A percentile compares a stretch with the other conserved stretches of the same genome.
phyloP scores from a whole-genome alignment of 2,113 vertebrate species.

The Marcusenius ussheri region DNA sequence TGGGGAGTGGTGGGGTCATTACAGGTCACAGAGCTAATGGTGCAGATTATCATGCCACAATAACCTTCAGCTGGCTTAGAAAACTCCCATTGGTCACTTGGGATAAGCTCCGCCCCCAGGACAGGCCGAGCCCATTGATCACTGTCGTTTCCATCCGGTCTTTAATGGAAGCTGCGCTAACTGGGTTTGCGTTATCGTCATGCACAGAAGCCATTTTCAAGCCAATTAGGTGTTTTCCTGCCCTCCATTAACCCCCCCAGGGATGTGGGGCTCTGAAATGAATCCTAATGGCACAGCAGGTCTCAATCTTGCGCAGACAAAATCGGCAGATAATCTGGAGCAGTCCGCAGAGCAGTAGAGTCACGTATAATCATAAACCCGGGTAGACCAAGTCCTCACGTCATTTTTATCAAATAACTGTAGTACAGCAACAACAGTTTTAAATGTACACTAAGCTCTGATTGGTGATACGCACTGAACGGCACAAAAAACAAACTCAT shows the following conservation, averaged over 20 bases:
- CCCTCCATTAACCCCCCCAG: neutral
- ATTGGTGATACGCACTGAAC: neutral
- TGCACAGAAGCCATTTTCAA: neutral
- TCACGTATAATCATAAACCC: neutral
- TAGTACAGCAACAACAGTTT: neutral
- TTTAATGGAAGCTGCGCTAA: neutral
- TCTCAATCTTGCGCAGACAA: neutral
- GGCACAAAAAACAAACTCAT: neutral
- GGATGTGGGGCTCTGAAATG: neutral
- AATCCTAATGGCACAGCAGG: neutral
- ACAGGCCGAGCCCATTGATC: neutral
- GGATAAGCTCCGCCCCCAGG: neutral
- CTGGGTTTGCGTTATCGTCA: neutral
- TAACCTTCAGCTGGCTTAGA: neutral
- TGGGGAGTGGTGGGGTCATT: neutral
- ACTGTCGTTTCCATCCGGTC: neutral
- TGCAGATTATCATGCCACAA: neutral
- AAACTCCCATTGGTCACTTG: neutral
- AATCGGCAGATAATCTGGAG: neutral
- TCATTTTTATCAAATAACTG: neutral
- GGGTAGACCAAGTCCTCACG: neutral
- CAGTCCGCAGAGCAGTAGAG: neutral
- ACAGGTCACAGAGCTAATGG: conserved; percentile 11
- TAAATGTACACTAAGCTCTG: neutral
- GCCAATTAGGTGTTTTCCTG: neutral